Evolutionary conservation across 2,113 vertebrate genomes (phyloP), one percentile per base, ranked within the genome.

Genomic region (Penelope pileata): DNA sequence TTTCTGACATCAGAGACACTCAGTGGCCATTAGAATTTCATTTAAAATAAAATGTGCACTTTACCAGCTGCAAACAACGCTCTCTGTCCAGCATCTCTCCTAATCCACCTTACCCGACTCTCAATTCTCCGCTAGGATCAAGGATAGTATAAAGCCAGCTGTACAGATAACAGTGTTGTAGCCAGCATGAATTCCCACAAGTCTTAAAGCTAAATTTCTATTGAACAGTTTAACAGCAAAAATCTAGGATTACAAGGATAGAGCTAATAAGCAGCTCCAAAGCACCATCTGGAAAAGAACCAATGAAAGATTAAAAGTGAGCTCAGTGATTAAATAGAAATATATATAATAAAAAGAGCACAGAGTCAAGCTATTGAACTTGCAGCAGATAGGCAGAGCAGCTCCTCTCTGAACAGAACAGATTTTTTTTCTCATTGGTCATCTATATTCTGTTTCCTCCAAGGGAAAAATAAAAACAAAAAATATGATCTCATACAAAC

Each of bases 231-330:
- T 88, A 96, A 93, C 51, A 95, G 80, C 22, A 76, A 89, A 91
- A 94, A 82, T 78, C 62, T 89, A 85, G 81, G 88, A 95, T 94
- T 92, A 94, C 85, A 87, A 79, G n/a, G 68, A 73, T 56, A 88
- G 48, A 93, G 76, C 78, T 78, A 94, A 79, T 89, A 93, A 91
- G 76, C 40, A 82, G 38, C 53, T 89, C 58, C 91, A 92, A 96
- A 96, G 83, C 42, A 76, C 63, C 48, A 17, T 15, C 60, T 85
- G 91, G 73, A 93, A 91, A 95, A 92, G 53, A 96, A 75, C 42
- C 43, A 95, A 83, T n/a, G 69, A 62, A 75, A 95, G 83, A 93
- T 69, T 92, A 94, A 91, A 86, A 96, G 70, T 30, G 3, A 93
- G 83, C 5, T 7, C 30, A 64, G 75, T 38, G 94, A 83, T 89